phyloP scores from a whole-genome alignment of 2,113 vertebrate genomes.

The Syngnathus floridae region DNA sequence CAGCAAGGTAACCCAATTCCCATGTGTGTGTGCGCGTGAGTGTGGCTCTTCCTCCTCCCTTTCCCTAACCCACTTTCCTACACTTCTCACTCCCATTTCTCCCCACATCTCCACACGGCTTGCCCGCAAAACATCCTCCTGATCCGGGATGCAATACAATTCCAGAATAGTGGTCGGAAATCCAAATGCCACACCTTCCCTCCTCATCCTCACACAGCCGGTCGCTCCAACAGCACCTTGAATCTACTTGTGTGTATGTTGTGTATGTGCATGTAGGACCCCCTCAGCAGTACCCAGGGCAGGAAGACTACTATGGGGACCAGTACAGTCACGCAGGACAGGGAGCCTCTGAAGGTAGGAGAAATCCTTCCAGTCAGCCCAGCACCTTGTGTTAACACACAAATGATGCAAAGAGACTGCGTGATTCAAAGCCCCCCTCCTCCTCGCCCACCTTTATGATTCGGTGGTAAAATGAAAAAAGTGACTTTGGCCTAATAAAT shows the following conservation, averaged over 20 bases:
- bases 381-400: constrained; percentile 56
- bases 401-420: constrained; percentile 11
- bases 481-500: not conserved
- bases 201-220: constrained; percentile 49
- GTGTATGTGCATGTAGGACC: constrained; percentile 86
- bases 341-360: constrained; percentile 97
- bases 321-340: constrained; percentile 99
- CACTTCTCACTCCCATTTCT: constrained; percentile 41
- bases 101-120: constrained; percentile 34
- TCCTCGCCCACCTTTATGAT: not conserved
- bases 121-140: constrained; percentile 41
- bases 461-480: not conserved
- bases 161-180: constrained; percentile 36
- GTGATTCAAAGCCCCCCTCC: not conserved
- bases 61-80: constrained; percentile 45
- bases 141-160: constrained; percentile 38
- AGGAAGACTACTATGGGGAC: constrained; percentile 99
- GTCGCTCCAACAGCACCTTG: constrained; percentile 65
- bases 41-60: constrained; percentile 45
- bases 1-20: constrained; percentile 83
- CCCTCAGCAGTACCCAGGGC: constrained; percentile 98
- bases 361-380: constrained; percentile 58
- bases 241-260: constrained; percentile 71
- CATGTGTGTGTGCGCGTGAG: constrained; percentile 33
- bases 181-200: constrained; percentile 38